Evolutionary conservation across 2,113 vertebrate species (phyloP).

Genomic region (Esox niger): DNA sequence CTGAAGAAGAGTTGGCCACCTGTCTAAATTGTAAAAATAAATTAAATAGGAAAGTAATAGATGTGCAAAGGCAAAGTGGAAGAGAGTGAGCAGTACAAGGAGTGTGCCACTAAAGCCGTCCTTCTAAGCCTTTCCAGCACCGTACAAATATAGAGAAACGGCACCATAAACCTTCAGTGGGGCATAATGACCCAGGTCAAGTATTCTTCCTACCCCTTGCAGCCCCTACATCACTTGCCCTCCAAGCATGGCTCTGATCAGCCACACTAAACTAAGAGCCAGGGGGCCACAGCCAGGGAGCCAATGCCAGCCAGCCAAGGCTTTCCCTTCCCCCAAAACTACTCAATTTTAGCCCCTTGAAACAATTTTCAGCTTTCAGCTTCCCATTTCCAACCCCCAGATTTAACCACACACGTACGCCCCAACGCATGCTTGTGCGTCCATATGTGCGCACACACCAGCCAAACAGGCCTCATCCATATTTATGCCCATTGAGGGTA

Average conservation of each 20-base stretch:
- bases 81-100: too few relatives aligned
- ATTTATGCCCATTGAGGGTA: slow-evolving; percentile 50
- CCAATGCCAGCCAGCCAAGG: slow-evolving; percentile 46
- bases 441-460: slow-evolving; percentile 3
- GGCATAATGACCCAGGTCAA: background rate
- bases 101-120: too few relatives aligned
- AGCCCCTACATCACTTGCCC: slow-evolving; percentile 4
- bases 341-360: slow-evolving; percentile 17
- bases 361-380: too few relatives aligned
- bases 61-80: too few relatives aligned
- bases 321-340: slow-evolving; percentile 49
- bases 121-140: too few relatives aligned
- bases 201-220: background rate
- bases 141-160: too few relatives aligned
- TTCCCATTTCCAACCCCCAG: background rate
- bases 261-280: slow-evolving; percentile 37
- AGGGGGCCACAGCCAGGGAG: slow-evolving; percentile 28
- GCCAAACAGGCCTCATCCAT: slow-evolving; percentile 58
- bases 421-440: slow-evolving; percentile 27
- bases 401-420: background rate
- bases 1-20: too few relatives aligned
- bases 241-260: slow-evolving; percentile 24
- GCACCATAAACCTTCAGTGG: background rate
- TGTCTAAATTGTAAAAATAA: too few relatives aligned
- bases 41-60: too few relatives aligned